Percentiles rank a stretch among this genome's conserved stretches.
Evolutionary conservation across 2,888 invertebrate genomes (phyloP).

Genomic region (Drosophila putrida): DNA sequence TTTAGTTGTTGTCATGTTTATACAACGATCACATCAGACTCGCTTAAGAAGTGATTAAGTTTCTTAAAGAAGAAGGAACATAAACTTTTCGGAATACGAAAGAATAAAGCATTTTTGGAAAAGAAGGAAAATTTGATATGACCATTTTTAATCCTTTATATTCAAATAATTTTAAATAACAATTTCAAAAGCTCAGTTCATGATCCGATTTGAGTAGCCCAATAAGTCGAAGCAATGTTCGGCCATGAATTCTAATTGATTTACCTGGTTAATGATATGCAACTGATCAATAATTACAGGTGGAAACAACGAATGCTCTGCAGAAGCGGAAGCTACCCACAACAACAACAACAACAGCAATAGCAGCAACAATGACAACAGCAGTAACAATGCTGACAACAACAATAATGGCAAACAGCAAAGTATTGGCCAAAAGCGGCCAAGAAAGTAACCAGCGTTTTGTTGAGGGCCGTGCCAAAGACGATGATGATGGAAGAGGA

Average conservation of each 20-base stretch:
- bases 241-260: background rate
- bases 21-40: background rate
- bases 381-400: constrained; percentile 16
- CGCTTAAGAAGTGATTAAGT: too few species aligned
- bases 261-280: background rate
- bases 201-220: too few species aligned
- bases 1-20: background rate
- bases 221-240: too few species aligned
- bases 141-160: too few species aligned
- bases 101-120: too few species aligned
- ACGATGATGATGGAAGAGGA: constrained; percentile 13
- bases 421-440: constrained; percentile 17
- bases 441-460: constrained; percentile 60
- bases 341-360: constrained; percentile 11
- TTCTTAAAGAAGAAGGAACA: too few species aligned
- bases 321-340: constrained; percentile 56
- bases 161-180: too few species aligned
- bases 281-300: constrained; percentile 16
- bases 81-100: too few species aligned
- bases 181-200: too few species aligned
- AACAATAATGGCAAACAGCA: constrained; percentile 8
- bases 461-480: constrained; percentile 46
- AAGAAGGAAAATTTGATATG: too few species aligned
- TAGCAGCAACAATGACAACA: constrained; percentile 8
- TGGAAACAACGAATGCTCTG: constrained; percentile 15